Conservation (phyloP, 2,888 invertebrate species). For the Elegia similella region DNA sequence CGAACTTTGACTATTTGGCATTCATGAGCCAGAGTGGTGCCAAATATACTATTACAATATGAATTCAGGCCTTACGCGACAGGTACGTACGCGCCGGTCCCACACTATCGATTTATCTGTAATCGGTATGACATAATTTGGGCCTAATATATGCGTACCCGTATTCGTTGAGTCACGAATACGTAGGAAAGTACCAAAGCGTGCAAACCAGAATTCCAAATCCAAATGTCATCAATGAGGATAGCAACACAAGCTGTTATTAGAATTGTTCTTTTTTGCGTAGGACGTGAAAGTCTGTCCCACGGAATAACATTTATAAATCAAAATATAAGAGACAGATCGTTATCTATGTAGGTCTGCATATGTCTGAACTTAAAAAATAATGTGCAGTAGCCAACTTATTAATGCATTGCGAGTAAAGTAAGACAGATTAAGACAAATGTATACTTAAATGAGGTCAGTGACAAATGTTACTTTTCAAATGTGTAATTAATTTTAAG, state of each 20-base stretch:
- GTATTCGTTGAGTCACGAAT: constrained; percentile 15
- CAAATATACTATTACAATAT: constrained; percentile 77
- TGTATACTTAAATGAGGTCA: neutral
- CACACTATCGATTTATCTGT: constrained; percentile 69
- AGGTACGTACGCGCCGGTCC: constrained; percentile 45
- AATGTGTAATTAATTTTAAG: neutral
- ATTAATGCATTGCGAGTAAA: constrained; percentile 1
- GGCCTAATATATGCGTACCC: constrained; percentile 32
- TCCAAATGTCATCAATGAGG: neutral
- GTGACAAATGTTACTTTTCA: constrained; percentile 4
- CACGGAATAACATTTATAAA: constrained; percentile 5
- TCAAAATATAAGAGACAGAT: constrained; percentile 13
- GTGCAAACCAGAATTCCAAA: constrained; percentile 4
- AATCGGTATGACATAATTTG: constrained; percentile 52
- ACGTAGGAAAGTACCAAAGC: constrained; percentile 6
- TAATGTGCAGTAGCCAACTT: neutral
- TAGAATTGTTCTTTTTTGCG: neutral
- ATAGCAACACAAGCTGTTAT: neutral
- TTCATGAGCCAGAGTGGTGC: constrained; percentile 62
- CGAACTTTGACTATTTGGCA: constrained; percentile 74
- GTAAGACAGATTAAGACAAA: constrained; percentile 4
- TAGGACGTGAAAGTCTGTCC: neutral
- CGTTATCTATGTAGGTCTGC: constrained; percentile 7
- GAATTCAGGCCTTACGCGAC: constrained; percentile 57
- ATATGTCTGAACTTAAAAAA: constrained; percentile 3